Percentiles rank a stretch among this genome's conserved stretches.
phyloP scores from a whole-genome alignment of 2,797 vertebrate species.

The Chelmon rostratus region DNA sequence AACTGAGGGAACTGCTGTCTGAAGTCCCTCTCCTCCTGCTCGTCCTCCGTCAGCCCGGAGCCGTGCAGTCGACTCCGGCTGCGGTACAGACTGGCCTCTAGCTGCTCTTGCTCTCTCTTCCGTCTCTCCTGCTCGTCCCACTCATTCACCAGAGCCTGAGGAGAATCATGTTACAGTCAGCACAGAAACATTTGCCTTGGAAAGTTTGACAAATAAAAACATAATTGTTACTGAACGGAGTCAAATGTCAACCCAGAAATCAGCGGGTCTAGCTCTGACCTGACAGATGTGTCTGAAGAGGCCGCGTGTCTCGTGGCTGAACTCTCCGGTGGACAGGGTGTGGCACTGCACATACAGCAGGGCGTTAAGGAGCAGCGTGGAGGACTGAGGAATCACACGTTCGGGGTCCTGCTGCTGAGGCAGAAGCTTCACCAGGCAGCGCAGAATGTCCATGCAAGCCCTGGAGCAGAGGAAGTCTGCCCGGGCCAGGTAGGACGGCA shows the following conservation, averaged over 20 bases:
- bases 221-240: not conserved
- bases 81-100: slow-evolving; percentile 90
- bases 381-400: slow-evolving; percentile 81
- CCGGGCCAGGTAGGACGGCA: slow-evolving; percentile 89
- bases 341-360: slow-evolving; percentile 92
- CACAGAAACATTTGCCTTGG: not conserved
- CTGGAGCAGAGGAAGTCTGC: slow-evolving; percentile 92
- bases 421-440: slow-evolving; percentile 86
- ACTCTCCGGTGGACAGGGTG: slow-evolving; percentile 86
- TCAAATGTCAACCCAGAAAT: not conserved
- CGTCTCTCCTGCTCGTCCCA: slow-evolving; percentile 95
- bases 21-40: slow-evolving; percentile 95
- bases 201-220: not conserved
- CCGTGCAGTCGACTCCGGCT: slow-evolving; percentile 87
- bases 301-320: slow-evolving; percentile 85
- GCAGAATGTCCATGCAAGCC: slow-evolving; percentile 87
- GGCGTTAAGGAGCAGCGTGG: slow-evolving; percentile 89
- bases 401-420: slow-evolving; percentile 82
- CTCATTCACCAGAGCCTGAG: slow-evolving; percentile 93
- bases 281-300: slow-evolving; percentile 95
- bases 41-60: slow-evolving; percentile 87
- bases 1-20: slow-evolving; percentile 91
- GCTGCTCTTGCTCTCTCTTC: slow-evolving; percentile 86
- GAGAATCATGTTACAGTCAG: slow-evolving; percentile 8
- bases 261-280: slow-evolving; percentile 78